Base-by-base conservation (phyloP, 2,797 vertebrate genomes). In the Siniperca scherzeri region DNA sequence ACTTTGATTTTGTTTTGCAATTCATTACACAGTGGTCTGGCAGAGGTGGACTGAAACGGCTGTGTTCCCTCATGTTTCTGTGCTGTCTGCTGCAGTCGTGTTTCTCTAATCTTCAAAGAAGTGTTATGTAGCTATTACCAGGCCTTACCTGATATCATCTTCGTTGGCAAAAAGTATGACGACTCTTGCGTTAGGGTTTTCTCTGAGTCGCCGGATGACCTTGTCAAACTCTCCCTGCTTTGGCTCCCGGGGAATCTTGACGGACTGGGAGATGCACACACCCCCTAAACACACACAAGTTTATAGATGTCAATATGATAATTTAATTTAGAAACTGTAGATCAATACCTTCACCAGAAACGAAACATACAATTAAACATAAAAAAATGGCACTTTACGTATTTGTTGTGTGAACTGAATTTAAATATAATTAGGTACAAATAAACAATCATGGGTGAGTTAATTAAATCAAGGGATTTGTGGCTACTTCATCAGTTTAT, bases 101-200 rank as follows among this genome's bases (percentile, higher is more conserved):
- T 40, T 80, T 67, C 77, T 77, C 77, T 82, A 44, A 90, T 89
- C 88, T 87, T 91, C 75, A 88, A 78, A 89, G 77, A 3, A 13
- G 17, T 27, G 36, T 77, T 78, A 64, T n/a, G 62, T 30, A 73
- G 46, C 83, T 22, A 53, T 61, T 57, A 75, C 36, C 33, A 17
- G 33, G 66, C 30, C 92, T 92, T 91, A 99, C 99, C 96, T 98
- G 95, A 99, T 99, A 44, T 99, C 99, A 1, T 99, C 99, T 87
- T 99, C 99, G 0, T 97, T 99, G 85, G 99, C 98, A 3, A 99
- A 99, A 92, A 99, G 96, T 92, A 99, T 97, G 92, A 99, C 95
- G 0, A 96, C 98, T 73, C 98, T 94, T 3, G 99, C 99, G 0
- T 98, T 98, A 0, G 97, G 97, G 83, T 98, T 99, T 94, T 99